Percentiles rank a stretch among this genome's conserved stretches.
These are phyloP conservation scores for Habropoda laboriosa DNA, from an alignment of 1,140 invertebrate genomes.

Conservation along the genomic window DNA sequence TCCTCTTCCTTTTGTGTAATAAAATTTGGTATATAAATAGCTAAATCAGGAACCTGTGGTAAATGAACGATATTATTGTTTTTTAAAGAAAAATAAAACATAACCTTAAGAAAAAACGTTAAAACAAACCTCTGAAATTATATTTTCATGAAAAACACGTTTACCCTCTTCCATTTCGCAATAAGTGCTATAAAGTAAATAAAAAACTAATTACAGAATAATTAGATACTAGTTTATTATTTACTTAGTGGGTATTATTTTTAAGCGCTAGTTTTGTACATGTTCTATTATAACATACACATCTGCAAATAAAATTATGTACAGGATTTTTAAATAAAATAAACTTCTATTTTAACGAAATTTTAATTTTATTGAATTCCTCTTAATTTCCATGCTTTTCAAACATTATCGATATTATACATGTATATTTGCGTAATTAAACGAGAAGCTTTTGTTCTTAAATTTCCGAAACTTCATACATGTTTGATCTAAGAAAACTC, in stretches of 20 bases:
- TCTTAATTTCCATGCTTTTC: not conserved
- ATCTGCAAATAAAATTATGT: not conserved
- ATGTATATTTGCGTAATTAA: not conserved
- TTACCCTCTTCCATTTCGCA: slow-evolving; percentile 11
- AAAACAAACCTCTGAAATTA: slow-evolving; percentile 44
- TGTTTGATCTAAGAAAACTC: not conserved
- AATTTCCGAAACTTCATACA: slow-evolving; percentile 13
- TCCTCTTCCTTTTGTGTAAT: slow-evolving; percentile 92
- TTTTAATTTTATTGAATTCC: not conserved
- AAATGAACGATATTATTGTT: not conserved
- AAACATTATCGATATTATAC: not conserved
- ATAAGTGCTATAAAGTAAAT: not conserved
- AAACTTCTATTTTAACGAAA: not conserved
- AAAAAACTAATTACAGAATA: not conserved
- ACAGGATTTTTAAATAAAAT: not conserved
- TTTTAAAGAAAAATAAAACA: slow-evolving; percentile 3
- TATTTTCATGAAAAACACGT: not conserved
- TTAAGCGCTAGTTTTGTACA: not conserved
- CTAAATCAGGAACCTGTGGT: slow-evolving; percentile 85
- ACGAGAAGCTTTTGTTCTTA: slow-evolving; percentile 21
- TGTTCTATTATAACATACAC: no score
- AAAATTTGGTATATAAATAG: slow-evolving; percentile 96
- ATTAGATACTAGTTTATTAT: not conserved
- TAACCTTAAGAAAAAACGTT: slow-evolving; percentile 28
- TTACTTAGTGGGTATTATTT: not conserved